Evolutionary conservation across 2,888 invertebrate genomes (phyloP).

Genomic region (Abrostola triplasia): DNA sequence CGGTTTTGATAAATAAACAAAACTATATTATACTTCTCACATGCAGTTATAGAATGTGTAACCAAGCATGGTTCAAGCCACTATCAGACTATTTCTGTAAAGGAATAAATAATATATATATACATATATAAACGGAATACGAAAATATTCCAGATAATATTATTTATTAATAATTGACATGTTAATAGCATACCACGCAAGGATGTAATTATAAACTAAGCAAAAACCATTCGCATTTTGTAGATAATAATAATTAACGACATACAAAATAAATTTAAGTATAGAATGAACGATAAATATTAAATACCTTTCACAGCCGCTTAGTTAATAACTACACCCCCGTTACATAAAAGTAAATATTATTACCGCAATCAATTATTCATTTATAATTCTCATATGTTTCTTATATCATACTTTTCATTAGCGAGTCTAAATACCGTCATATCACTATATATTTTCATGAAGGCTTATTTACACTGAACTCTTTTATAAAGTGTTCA

Average conservation of each 20-base stretch:
- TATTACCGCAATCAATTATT: constrained; percentile 78
- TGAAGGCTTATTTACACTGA: constrained; percentile 83
- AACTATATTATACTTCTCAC: constrained; percentile 83
- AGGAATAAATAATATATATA: constrained; percentile 15
- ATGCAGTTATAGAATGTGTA: constrained; percentile 43
- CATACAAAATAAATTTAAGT: constrained; percentile 11
- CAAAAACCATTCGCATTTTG: constrained; percentile 17
- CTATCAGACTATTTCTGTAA: constrained; percentile 21
- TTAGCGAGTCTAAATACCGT: constrained; percentile 75
- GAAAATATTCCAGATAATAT: constrained; percentile 55
- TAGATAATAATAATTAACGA: constrained; percentile 6
- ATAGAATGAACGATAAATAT: constrained; percentile 24
- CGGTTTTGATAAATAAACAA: constrained; percentile 65
- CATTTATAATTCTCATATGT: constrained; percentile 79
- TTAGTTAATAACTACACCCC: constrained; percentile 69
- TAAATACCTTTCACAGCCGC: constrained; percentile 39
- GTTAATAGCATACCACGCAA: constrained; percentile 67
- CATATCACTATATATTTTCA: constrained; percentile 74
- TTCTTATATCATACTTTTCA: constrained; percentile 73
- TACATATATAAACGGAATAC: constrained; percentile 31
- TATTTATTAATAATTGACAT: constrained; percentile 76
- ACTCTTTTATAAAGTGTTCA: constrained; percentile 83
- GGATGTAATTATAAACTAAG: constrained; percentile 65
- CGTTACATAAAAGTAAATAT: constrained; percentile 72
- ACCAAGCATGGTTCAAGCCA: constrained; percentile 31